Base-by-base conservation (phyloP, 2,797 vertebrate genomes). In the Mycteria americana region DNA sequence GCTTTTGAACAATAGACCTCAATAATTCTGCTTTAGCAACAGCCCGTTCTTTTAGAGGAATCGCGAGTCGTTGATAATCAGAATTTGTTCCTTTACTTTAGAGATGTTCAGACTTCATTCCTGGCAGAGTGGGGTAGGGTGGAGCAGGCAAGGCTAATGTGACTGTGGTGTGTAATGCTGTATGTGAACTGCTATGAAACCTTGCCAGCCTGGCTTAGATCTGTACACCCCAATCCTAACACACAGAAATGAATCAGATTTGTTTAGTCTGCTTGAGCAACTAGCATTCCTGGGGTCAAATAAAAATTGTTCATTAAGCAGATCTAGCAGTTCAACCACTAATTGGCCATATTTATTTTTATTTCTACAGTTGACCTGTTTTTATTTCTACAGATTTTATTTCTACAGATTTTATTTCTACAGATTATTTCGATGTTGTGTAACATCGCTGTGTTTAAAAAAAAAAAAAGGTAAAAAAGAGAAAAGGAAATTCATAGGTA, bases 201-300 rank as follows among this genome's bases (percentile, higher is more conserved):
- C 70, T 28, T 74, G 68, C 75, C 85, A 84, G 73, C 28, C 50
- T 83, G 72, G 22, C 59, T 56, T 46, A 60, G 50, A 60, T 56
- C 86, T 51, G 6, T 11, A 23, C 54, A 39, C 28, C 75, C 81
- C 35, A 5, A 7, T 45, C 76, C 87, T 37, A 35, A 53, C 18
- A 5, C 5, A 1, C 51, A 41, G 77, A 57, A 81, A 63, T 57
- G 77, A 62, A 75, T 78, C 83, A 11, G 16, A 57, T 48, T 33
- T 90, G 83, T 95, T 95, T 92, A 90, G 85, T 91, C 86, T 91
- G 90, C 69, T 46, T 31, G 50, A 81, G 77, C 64, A 89, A 59
- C 53, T 23, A n/a, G 41, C 57, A 65, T 88, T 95, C 88, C 92
- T 89, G 88, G 83, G 80, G 45, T 84, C 86, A 73, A 60, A 73